phyloP scores from a whole-genome alignment of 1,140 invertebrate species.

The Brachionus paranguensis region DNA sequence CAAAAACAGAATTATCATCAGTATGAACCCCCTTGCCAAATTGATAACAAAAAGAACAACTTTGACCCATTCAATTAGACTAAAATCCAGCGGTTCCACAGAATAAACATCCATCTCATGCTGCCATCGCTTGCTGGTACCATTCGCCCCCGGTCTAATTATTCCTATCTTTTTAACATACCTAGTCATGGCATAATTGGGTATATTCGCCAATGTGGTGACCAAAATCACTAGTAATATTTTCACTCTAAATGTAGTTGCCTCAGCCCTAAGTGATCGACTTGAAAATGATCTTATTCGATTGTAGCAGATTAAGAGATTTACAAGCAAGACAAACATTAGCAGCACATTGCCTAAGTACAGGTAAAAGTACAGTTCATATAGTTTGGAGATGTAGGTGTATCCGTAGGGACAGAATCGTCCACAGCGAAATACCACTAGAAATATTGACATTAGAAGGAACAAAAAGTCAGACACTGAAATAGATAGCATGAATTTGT shows the following conservation, averaged over 20 bases:
- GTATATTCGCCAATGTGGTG: background rate
- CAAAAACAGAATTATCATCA: slow-evolving; percentile 2
- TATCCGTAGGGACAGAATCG: background rate
- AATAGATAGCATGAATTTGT: background rate
- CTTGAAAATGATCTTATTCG: background rate
- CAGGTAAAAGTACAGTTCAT: slow-evolving; percentile 32
- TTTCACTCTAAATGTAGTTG: background rate
- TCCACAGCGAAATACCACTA: slow-evolving; percentile 2
- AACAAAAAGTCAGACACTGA: slow-evolving; percentile 3
- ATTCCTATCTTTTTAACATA: slow-evolving; percentile 11
- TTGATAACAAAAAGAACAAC: slow-evolving; percentile 3
- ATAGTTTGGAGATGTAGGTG: background rate
- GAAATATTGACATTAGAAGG: background rate
- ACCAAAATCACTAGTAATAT: background rate
- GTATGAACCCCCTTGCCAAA: background rate
- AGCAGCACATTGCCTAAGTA: slow-evolving; percentile 17
- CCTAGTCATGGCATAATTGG: slow-evolving; percentile 3
- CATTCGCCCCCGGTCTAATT: background rate
- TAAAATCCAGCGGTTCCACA: background rate
- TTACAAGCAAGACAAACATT: slow-evolving; percentile 8
- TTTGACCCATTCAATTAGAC: background rate
- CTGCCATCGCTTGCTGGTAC: background rate
- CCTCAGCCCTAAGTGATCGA: background rate
- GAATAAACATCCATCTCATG: background rate
- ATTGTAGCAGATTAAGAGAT: slow-evolving; percentile 13